These are phyloP conservation scores for Cryptocephalus moraei DNA, from an alignment of 2,888 invertebrate genomes.

Conservation along the genomic window DNA sequence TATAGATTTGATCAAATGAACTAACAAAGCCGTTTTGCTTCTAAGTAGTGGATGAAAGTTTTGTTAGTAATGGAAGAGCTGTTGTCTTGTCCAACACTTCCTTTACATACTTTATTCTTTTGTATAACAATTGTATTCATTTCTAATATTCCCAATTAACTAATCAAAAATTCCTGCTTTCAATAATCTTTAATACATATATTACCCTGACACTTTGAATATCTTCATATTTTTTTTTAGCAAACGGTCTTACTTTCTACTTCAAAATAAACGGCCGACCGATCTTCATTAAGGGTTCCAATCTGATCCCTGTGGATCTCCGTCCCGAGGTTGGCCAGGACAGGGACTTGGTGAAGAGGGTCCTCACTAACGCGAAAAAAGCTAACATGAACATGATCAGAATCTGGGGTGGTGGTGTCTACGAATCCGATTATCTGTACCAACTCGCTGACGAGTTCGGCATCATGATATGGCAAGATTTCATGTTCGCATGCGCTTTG, in stretches of 20 bases:
- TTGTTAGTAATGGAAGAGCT: too few species aligned
- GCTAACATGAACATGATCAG: constrained; percentile 86
- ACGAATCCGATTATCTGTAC: constrained; percentile 87
- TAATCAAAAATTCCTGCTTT: too few species aligned
- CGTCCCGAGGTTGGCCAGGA: constrained; percentile 64
- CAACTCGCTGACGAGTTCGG: constrained; percentile 77
- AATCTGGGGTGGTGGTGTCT: constrained; percentile 97
- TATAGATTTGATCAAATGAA: too few species aligned
- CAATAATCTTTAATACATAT: too few species aligned
- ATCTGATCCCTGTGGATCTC: constrained; percentile 83
- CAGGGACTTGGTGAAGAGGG: constrained; percentile 45
- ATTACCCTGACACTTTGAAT: too few species aligned
- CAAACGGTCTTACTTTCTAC: constrained; percentile 64
- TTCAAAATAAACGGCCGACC: constrained; percentile 76
- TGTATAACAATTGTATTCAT: too few species aligned
- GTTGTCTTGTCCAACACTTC: too few species aligned
- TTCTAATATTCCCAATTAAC: too few species aligned
- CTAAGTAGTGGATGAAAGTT: too few species aligned
- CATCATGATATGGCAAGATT: constrained; percentile 93
- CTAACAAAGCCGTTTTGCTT: too few species aligned
- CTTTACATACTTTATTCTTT: too few species aligned
- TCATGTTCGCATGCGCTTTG: constrained; percentile 93
- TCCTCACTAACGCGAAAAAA: constrained; percentile 59
- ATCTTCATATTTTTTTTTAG: background rate
- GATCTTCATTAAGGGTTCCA: constrained; percentile 89